These are phyloP conservation scores for Nibea coibor DNA, from an alignment of 2,113 vertebrate species.

Conservation along the genomic window DNA sequence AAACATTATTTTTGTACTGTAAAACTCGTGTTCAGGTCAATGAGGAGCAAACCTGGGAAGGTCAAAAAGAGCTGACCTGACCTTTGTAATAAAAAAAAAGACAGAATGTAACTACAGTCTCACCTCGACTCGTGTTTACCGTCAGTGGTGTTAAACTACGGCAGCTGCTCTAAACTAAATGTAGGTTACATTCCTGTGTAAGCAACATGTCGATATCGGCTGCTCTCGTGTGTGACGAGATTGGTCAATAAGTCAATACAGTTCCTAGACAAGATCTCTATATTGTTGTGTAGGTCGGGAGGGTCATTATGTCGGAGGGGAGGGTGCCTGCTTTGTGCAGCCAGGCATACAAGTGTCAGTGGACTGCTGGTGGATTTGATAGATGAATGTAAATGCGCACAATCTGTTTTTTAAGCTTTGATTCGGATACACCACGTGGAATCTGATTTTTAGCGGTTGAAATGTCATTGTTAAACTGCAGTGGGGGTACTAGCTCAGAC, in stretches of 20 bases:
- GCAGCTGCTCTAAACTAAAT: conserved; percentile 22
- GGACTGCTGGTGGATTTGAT: conserved; percentile 7
- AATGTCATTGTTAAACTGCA: conserved; percentile 25
- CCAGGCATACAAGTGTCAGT: conserved; percentile 9
- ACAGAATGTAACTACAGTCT: background rate
- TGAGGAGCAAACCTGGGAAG: too few species aligned
- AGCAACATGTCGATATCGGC: conserved; percentile 46
- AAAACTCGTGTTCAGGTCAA: too few species aligned
- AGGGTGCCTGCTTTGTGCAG: conserved; percentile 23
- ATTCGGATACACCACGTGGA: background rate
- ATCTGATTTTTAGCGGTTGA: conserved; percentile 7
- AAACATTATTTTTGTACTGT: background rate
- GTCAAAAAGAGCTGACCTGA: too few species aligned
- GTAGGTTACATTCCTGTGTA: conserved; percentile 31
- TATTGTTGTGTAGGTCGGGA: conserved; percentile 18
- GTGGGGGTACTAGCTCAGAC: background rate
- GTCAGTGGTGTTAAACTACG: background rate
- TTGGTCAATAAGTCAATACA: conserved; percentile 61
- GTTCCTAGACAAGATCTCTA: conserved; percentile 44
- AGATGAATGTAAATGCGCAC: conserved; percentile 25
- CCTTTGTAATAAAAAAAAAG: background rate
- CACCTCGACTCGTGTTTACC: background rate
- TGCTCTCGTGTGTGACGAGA: conserved; percentile 28
- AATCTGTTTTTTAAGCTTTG: conserved; percentile 13
- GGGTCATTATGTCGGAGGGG: conserved; percentile 41